Base-by-base conservation (phyloP, 2,888 invertebrate species). In the Chaetogeoica ovagalla region DNA sequence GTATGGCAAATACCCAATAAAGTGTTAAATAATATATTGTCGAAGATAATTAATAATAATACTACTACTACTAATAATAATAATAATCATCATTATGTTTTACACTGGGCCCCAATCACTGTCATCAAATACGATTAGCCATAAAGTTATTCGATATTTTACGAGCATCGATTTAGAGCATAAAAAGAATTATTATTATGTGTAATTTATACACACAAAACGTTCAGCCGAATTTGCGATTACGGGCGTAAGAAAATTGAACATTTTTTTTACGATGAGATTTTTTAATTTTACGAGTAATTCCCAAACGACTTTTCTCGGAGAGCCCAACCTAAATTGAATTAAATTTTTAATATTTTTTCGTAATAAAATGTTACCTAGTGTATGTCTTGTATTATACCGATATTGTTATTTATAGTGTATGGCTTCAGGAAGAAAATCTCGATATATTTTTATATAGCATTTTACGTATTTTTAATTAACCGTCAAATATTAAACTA, bases 211-310 rank as follows among this genome's bases (percentile, higher is more conserved):
- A 73, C 63, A 63, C 21, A 9, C 62, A 17, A 39, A 74, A 55
- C 11, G 17, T 74, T 74, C 65, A 74, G 65, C 65, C 63, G 65
- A 65, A 74, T 55, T 65, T 13, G 74, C 11, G n/a, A 74, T 74
- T 74, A 74, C 55, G 17, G 21, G 37, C 52, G 43, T 43, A 39
- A 55, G 7, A 55, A 21, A 21, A 55, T 30, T 55, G 37, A 9
- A 63, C 65, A 21, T 19, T 17, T 19, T 21, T n/a, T 30, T 30
- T 19, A 43, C 30, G 11, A n/a, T n/a, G 19, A 48, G 23, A 52
- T 62, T 71, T 60, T n/a, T 71, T 1, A 71, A 43, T 71, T 60
- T 43, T 23, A n/a, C n/a, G n/a, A n/a, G n/a, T n/a, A 43, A 69
- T 43, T 43, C 23, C 43, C 23, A n/a, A n/a, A 37, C 19, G 23